Evolutionary conservation across 2,797 vertebrate genomes (phyloP), one percentile per base, ranked within the genome.

Genomic region (Epinephelus coioides): DNA sequence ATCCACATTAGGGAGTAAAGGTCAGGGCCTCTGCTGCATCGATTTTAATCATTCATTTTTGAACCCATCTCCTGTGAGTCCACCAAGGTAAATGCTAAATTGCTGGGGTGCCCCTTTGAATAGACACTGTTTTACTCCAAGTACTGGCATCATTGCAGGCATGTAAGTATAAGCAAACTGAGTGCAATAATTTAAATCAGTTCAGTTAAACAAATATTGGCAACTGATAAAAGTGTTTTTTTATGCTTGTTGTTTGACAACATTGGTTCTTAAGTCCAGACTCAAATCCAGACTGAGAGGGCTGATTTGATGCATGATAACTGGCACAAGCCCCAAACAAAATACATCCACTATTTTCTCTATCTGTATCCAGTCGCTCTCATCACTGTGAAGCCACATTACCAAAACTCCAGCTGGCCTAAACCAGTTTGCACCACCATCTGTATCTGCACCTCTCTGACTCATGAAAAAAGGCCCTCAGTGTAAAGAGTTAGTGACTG

Each of bases 401-500:
- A 55, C 25, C 18, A 21, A 27, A 60, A 18, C 56, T 47, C 5
- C 50, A 70, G 44, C 62, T 38, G 49, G 47, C 10, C 6, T 38
- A 4, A 60, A 65, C 27, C 54, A 44, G 62, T 78, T 12, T 75
- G 4, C 27, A n/a, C 34, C 51, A 23, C 19, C 55, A 62, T 76
- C 57, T 79, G 43, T 6, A 15, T 47, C 49, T 54, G 17, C 8
- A 77, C 34, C 18, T 66, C 49, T 59, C 12, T 66, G 50, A 60
- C 53, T 71, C 9, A 66, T 76, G 43, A 30, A 74, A 65, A 50
- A 17, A n/a, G 6, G 6, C 21, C 53, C 44, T 23, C 14, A 2
- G 57, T 76, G 64, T 47, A 64, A 81, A 72, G 38, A 4, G 5
- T 62, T 61, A 63, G 66, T 18, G n/a, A 66, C 38, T 21, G 56